Conservation (phyloP, 2,113 vertebrate species). For the Cyprinodon variegatus region DNA sequence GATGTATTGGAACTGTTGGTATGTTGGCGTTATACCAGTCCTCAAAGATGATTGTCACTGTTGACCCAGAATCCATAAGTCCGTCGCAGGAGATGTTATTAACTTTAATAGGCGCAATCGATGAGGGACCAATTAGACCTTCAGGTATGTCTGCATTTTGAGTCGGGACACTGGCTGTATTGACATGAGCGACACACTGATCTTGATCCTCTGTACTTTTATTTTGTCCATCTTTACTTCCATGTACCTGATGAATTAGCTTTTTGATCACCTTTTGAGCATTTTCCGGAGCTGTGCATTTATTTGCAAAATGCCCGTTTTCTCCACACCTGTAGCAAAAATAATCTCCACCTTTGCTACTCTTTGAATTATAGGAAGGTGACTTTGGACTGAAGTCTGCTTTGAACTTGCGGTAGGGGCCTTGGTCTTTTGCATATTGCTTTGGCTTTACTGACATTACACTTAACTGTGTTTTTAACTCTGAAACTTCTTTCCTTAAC, state of each 20-base stretch:
- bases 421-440: not conserved
- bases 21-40: not conserved
- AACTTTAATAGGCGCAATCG: not conserved
- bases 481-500: not conserved
- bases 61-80: not conserved
- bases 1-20: constrained; percentile 1
- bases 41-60: constrained; percentile 1
- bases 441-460: not conserved
- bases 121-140: constrained; percentile 14
- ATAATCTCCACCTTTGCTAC: not conserved
- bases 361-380: not conserved
- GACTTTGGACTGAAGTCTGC: not conserved
- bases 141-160: not conserved
- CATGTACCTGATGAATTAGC: not conserved
- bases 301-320: not conserved
- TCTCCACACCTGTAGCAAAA: constrained; percentile 11
- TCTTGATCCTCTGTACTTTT: not conserved
- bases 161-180: not conserved
- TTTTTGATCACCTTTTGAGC: not conserved
- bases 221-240: not conserved
- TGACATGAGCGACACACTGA: not conserved
- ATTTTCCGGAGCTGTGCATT: constrained; percentile 1
- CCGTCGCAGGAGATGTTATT: not conserved
- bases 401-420: not conserved
- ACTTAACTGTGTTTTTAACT: not conserved